Evolutionary conservation across 2,113 vertebrate species (phyloP), one percentile per base, ranked within the genome.

Genomic region (Beaufortia kweichowensis): DNA sequence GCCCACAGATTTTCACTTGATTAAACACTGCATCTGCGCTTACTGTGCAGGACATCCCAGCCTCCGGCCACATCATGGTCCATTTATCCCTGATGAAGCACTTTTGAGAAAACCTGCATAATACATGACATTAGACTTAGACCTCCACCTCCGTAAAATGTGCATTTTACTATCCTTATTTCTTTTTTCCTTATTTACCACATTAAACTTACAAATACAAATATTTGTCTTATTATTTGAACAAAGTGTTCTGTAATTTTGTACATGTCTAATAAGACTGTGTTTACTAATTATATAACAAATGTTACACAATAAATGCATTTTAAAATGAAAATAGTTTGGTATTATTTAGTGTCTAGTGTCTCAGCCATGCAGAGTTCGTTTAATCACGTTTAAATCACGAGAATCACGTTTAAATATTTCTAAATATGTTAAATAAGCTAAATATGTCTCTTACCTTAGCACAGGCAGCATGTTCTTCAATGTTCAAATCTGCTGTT

Each of bases 1-100:
- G n/a, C 73, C 68, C 81, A 69, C 70, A 81, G 56, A 67, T 74
- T 76, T 77, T 56, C 62, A 73, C 77, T 77, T 81, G 68, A 79
- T 67, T 83, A 68, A 78, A 43, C 77, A 62, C 60, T 65, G 61
- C 4, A 48, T 76, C 78, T 60, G 53, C 24, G 8, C 55, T 41
- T 19, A 39, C 15, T 61, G 24, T 69, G 41, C 53, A 76, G 81
- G 77, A 68, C 73, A 76, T 76, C 74, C 80, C 64, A 65, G 75
- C 78, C 74, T 63, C 64, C 69, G 69, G 75, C 64, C 60, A 75
- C 63, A 77, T 39, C 55, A 67, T 48, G 75, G 71, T 76, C 79
- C 50, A 78, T 81, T 75, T 76, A 78, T 62, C 69, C 75, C 31
- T 63, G 26, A 53, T 28, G 23, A 48, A 39, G 11, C 39, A 67